Evolutionary conservation across 2,113 vertebrate genomes (phyloP), one percentile per base, ranked within the genome.

Genomic region (Sorex fumeus): DNA sequence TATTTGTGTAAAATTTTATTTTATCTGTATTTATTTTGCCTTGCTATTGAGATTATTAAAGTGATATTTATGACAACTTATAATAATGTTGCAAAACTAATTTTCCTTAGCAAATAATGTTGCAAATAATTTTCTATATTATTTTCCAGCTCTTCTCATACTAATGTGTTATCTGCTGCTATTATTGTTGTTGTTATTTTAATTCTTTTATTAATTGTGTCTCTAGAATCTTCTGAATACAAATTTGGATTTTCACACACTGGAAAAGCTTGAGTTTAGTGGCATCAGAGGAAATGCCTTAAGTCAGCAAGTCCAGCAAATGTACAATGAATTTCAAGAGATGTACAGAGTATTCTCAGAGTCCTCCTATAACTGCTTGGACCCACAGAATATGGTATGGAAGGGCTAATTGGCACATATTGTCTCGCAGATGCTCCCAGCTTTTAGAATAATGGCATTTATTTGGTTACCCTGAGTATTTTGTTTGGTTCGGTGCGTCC

Each of bases 211-310:
- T 96, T 70, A 70, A 27, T 96, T 70, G 67, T 16, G 62, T 76
- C 75, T 50, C 3, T 92, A 99, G 99, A 97, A 97, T 43, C 92
- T 99, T 87, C 97, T 99, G 95, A 79, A 96, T 90, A 99, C 98
- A 0, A 97, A 97, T 12, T 91, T 98, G 96, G 99, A 99, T 87
- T 97, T 99, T 94, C 92, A 98, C 62, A 98, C 98, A 96, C 97
- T 99, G 92, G 98, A 98, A 92, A 99, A 99, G 95, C 47, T 99
- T 0, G 99, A 99, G 94, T 98, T 99, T 53, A 99, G 99, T 0
- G 99, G 99, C 0, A 62, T 98, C 70, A 97, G 93, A 93, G 99
- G 99, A 23, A 98, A 98, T 88, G 86, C 95, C 43, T 97, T 99
- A 57, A 98, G 98, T 91, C 98, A 98, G 94, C 98, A 99, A 89